A percentile compares a stretch with the other conserved stretches of the same genome.
Evolutionary conservation across 1,140 invertebrate genomes (phyloP).

Genomic region (Agrilus planipennis): DNA sequence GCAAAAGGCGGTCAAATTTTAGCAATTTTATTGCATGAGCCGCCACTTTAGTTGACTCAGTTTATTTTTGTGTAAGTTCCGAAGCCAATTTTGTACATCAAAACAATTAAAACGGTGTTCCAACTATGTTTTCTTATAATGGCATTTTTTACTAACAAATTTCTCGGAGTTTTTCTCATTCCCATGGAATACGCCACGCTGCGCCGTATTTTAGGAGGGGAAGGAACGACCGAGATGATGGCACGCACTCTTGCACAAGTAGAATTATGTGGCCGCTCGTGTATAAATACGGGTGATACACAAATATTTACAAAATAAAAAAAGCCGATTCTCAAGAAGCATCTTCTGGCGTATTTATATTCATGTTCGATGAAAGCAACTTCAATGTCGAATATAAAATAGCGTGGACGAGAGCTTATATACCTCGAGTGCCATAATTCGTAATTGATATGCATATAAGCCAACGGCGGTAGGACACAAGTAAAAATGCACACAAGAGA

Average conservation of each 20-base stretch:
- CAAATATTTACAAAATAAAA: constrained; percentile 26
- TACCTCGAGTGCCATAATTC: constrained; percentile 24
- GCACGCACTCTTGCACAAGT: neutral
- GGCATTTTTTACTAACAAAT: constrained; percentile 6
- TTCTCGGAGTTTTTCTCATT: constrained; percentile 2
- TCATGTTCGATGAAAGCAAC: constrained; percentile 23
- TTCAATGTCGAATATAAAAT: constrained; percentile 25
- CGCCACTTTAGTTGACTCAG: no score
- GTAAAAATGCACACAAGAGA: neutral
- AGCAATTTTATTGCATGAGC: no score
- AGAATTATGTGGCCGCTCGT: constrained; percentile 17
- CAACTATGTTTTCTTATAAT: constrained; percentile 4
- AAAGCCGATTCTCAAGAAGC: neutral
- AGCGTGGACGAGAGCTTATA: constrained; percentile 25
- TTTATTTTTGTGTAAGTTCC: no score
- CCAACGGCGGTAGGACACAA: neutral
- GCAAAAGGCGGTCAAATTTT: no score
- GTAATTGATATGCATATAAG: constrained; percentile 5
- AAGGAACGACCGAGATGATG: no score
- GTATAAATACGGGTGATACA: constrained; percentile 28
- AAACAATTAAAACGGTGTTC: no score
- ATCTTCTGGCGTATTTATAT: constrained; percentile 20
- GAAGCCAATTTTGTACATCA: no score
- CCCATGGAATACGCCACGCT: neutral
- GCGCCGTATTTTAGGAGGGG: neutral